A percentile compares a stretch with the other conserved stretches of the same genome.
These are phyloP conservation scores for Ostrea denselamellosa DNA, from an alignment of 1,140 invertebrate genomes.

Conservation along the genomic window DNA sequence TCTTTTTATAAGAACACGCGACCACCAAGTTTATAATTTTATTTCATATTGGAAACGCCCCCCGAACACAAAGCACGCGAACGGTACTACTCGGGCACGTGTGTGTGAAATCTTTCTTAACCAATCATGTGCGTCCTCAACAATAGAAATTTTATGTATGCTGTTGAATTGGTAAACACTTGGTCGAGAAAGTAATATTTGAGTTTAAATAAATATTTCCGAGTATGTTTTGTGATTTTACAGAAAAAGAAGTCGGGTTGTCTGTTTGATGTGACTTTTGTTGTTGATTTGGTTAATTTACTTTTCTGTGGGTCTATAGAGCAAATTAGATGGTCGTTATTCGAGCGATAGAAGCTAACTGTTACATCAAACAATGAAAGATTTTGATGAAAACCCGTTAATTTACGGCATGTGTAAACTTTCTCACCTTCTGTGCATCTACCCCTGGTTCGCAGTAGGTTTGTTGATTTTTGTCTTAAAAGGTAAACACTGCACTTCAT, in stretches of 20 bases:
- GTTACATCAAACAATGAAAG: conserved; percentile 36
- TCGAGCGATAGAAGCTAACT: neutral
- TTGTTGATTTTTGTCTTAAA: conserved; percentile 20
- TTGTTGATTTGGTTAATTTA: conserved; percentile 33
- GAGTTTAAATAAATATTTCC: conserved; percentile 43
- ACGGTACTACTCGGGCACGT: neutral
- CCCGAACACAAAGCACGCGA: conserved; percentile 39
- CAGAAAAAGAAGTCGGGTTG: conserved; percentile 29
- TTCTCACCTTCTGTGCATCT: conserved; percentile 36
- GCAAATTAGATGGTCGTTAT: neutral
- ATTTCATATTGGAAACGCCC: conserved; percentile 15
- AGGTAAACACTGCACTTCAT: conserved; percentile 16
- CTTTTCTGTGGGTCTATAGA: conserved; percentile 22
- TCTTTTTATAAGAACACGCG: neutral
- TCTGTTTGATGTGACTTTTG: conserved; percentile 39
- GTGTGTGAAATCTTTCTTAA: neutral
- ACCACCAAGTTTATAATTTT: neutral
- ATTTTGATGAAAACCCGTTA: conserved; percentile 37
- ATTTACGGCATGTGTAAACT: conserved; percentile 24
- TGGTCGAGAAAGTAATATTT: conserved; percentile 33
- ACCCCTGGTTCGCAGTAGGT: conserved; percentile 17
- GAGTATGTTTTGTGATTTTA: conserved; percentile 42
- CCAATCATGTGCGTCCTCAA: conserved; percentile 2
- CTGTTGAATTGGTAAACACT: conserved; percentile 18
- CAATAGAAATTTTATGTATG: neutral